These are phyloP conservation scores for Drosophila meridionalis DNA, from an alignment of 2,888 invertebrate species.

Conservation along the genomic window DNA sequence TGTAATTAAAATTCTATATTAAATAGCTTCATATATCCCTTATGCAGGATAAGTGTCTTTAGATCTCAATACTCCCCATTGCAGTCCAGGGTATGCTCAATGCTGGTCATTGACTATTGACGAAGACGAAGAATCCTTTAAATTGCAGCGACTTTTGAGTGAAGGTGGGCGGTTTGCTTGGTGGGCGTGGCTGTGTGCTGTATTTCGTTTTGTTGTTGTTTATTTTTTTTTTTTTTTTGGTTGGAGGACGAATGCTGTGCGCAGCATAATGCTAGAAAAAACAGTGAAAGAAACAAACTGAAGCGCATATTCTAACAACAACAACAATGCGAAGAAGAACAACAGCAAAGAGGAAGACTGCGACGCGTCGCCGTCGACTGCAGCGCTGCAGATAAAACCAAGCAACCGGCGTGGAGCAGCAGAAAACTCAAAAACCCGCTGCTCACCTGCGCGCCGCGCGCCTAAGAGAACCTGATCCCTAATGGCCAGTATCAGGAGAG, in stretches of 20 bases:
- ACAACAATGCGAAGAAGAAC: constrained; percentile 20
- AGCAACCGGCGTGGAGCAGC: constrained; percentile 66
- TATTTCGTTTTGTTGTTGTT: constrained; percentile 33
- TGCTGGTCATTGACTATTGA: constrained; percentile 21
- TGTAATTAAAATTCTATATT: background rate
- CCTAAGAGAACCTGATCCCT: constrained; percentile 71
- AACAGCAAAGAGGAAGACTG: constrained; percentile 37
- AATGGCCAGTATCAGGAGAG: constrained; percentile 75
- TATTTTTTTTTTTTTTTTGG: constrained; percentile 34
- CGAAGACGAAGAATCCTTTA: constrained; percentile 58
- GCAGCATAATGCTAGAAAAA: constrained; percentile 70
- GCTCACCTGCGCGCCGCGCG: constrained; percentile 65
- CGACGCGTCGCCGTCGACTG: constrained; percentile 30
- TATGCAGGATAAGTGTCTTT: background rate
- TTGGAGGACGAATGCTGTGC: constrained; percentile 77
- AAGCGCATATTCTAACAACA: constrained; percentile 37
- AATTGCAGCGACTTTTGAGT: constrained; percentile 47
- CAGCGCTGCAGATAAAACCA: constrained; percentile 67
- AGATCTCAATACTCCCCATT: background rate
- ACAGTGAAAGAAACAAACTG: constrained; percentile 49
- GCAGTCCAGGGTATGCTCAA: constrained; percentile 12
- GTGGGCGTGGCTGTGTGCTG: constrained; percentile 43
- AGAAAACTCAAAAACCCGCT: constrained; percentile 42
- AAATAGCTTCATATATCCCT: background rate
- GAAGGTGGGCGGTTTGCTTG: constrained; percentile 49